These are phyloP conservation scores for Orius laevigatus DNA, from an alignment of 1,140 invertebrate species.

Conservation along the genomic window DNA sequence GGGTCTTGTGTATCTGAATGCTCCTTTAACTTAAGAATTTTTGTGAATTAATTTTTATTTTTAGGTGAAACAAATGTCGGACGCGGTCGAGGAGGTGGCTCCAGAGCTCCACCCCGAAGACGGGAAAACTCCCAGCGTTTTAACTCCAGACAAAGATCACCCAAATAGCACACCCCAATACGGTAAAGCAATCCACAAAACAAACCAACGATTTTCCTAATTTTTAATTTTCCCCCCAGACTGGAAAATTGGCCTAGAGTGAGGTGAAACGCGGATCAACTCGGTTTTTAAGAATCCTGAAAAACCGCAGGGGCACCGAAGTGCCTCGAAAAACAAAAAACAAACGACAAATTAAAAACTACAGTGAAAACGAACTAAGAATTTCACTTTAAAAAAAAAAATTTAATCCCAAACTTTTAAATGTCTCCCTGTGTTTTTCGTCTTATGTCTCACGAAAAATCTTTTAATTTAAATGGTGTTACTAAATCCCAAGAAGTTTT, in stretches of 20 bases:
- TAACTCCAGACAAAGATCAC: slow-evolving; percentile 17
- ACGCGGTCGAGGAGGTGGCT: slow-evolving; percentile 9
- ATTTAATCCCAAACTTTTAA: not conserved
- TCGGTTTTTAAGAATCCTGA: not conserved
- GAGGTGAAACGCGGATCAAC: slow-evolving; percentile 4
- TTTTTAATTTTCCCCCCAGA: slow-evolving; percentile 7
- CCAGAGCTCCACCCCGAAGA: slow-evolving; percentile 11
- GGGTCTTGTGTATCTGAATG: no score
- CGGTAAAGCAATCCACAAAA: slow-evolving; percentile 7
- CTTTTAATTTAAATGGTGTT: no score
- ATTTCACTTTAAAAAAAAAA: not conserved
- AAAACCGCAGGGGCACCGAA: slow-evolving; percentile 2
- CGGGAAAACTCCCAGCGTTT: slow-evolving; percentile 15
- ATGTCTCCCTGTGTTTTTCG: no score
- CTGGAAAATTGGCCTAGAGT: slow-evolving; percentile 16
- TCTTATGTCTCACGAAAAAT: no score
- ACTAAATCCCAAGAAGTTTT: no score
- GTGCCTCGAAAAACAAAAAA: slow-evolving; percentile 1
- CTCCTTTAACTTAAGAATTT: not conserved
- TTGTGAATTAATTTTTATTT: not conserved
- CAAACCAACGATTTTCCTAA: not conserved
- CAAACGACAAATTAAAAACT: not conserved
- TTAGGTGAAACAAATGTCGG: slow-evolving; percentile 7
- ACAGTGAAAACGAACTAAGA: not conserved
- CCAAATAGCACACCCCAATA: slow-evolving; percentile 19